Base-by-base conservation (phyloP, 1,140 invertebrate species). In the Megalopta genalis region DNA sequence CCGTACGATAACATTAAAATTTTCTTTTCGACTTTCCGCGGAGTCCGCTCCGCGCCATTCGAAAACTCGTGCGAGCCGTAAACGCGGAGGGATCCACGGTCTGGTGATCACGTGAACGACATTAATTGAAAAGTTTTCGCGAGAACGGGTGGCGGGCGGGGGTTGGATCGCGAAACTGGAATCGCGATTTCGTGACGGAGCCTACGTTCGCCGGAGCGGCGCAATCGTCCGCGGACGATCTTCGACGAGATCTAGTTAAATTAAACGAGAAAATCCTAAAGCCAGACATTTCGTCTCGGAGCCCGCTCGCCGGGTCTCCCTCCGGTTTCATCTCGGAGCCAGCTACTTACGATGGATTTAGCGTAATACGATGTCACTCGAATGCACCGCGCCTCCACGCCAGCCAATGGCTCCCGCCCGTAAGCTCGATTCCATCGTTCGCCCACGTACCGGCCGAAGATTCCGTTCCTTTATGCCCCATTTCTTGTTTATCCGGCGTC, bases 181-280 rank as follows among this genome's bases (percentile, higher is more conserved):
- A 46, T 46, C 42, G 42, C 42, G 42, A 46, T 46, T 46, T 46
- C 42, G 42, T 46, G 42, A 32, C 32, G 32, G 0, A 46, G 42
- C 42, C 42, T 46, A 46, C 42, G 42, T 46, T 46, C 42, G 42
- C 14, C 42, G 14, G 9, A 10, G 42, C 10, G 42, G 39, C 6
- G 7, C 10, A 14, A 46, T 46, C 42, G 42, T 46, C 32, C 46
- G 62, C 49, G 2, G 1, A 14, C 23, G 37, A 82, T 49, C 42
- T 64, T 54, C 39, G 32, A 63, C 27, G 27, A 52, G 62, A 84
- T 84, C 74, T 59, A 62, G 73, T 73, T 68, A 80, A 84, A 84
- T 84, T 84, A 80, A 69, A 71, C 69, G 77, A 59, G 65, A 68
- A 70, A 84, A 80, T 84, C 25, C 49, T 27, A 23, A 46, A 80